Base-by-base conservation (phyloP, 2,113 vertebrate genomes). In the Camelus dromedarius region DNA sequence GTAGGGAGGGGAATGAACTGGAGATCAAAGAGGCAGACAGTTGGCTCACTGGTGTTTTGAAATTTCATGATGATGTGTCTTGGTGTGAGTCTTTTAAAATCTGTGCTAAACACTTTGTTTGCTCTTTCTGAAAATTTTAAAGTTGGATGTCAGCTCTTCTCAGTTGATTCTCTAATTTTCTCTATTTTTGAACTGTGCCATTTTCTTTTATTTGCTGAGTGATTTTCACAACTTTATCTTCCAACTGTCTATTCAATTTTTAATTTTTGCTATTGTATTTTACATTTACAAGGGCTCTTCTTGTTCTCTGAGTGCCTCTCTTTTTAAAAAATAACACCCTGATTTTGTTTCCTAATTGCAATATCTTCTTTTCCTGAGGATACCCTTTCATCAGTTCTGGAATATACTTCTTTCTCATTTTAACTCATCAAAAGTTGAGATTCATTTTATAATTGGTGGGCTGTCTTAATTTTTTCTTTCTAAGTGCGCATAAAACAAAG, bases 221-320 rank as follows among this genome's bases (percentile, higher is more conserved):
- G 46, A 42, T 50, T 92, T 26, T 20, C 26, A 93, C 48, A 72
- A 62, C 18, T 96, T 50, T 90, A 69, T 82, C 24, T 81, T 85
- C 54, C 32, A 62, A 77, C 28, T 83, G 26, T 26, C 62, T 89
- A 52, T 30, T 79, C 35, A 66, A 28, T 86, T 95, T 94, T 83
- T 32, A 82, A 94, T 54, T 86, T 96, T 42, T 87, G 38, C 9
- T 66, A 5, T 38, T 14, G 8, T 94, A 66, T 52, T 89, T 96
- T 93, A 81, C 84, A 96, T 81, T 96, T 94, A 69, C 1, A 81
- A 92, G 70, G 48, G 60, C 2, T 87, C 60, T 38, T 9, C 84
- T 89, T 70, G 4, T 89, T 77, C 26, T 75, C 42, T 56, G 58
- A 86, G 38, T 86, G 15, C 38, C 16, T 85, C 24, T 30, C 22